Evolutionary conservation across 2,888 invertebrate genomes (phyloP), one percentile per base, ranked within the genome.

Genomic region (Exephanes ischioxanthus): DNA sequence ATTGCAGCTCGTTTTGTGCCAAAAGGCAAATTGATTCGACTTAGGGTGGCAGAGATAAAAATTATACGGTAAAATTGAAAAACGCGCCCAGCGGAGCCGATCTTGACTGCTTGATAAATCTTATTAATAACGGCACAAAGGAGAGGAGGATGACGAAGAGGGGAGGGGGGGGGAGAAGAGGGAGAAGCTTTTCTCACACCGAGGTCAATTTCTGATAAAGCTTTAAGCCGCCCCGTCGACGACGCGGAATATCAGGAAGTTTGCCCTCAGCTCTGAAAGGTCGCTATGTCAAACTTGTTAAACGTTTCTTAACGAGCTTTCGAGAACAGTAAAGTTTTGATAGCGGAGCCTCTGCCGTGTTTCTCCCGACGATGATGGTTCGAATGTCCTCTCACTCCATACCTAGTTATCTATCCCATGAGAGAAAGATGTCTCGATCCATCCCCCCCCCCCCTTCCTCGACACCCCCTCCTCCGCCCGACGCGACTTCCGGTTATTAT

Each of bases 301-400:
- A 85, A 78, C 75, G 84, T 77, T 79, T 58, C 58, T 53, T 80
- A 83, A 80, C 70, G 70, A 70, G 70, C 78, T 78, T 85, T 84
- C 70, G 73, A 84, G 72, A 51, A 66, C 70, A 55, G 63, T 68
- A 80, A 86, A 83, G 84, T 86, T 86, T 85, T 80, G 75, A 84
- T 78, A 75, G 51, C 70, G 30, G 22, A 55, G 79, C 73, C 26
- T 73, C 75, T 55, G 16, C 53, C 22, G 37, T 53, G 19, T 41
- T 72, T 45, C 45, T 45, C 11, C 22, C 58, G 55, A 16, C 22
- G 61, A 66, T 16, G 48, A 67, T 58, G 37, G 41, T 63, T 77
- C 67, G 71, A 16, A 67, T 67, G 77, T 58, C 30, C 16, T 72
- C 55, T 30, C 19, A 16, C n/a, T 70, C 14, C 37, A 7, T 51